Conservation (phyloP, 2,888 invertebrate genomes). For the Acanthosepion esculentum region DNA sequence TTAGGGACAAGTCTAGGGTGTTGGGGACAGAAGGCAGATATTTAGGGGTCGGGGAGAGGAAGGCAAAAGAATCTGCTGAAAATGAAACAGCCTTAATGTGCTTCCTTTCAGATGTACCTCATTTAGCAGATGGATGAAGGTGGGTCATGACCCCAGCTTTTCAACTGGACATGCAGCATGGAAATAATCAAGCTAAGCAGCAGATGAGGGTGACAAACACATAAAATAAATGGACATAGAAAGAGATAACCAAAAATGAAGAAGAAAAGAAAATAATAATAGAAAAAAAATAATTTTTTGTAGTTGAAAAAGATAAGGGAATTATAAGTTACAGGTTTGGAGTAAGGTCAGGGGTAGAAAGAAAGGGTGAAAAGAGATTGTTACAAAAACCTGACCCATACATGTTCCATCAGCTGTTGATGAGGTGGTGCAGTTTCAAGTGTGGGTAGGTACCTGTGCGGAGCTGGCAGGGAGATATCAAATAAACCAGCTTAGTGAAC, state of each 20-base stretch:
- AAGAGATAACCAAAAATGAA: background rate
- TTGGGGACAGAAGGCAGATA: background rate
- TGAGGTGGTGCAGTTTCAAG: background rate
- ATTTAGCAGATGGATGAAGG: background rate
- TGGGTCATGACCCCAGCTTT: background rate
- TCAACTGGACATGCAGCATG: constrained; percentile 1
- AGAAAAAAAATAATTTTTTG: background rate
- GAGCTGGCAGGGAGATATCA: background rate
- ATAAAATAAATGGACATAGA: background rate
- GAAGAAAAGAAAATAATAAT: background rate
- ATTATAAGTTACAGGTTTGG: background rate
- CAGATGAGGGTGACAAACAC: background rate
- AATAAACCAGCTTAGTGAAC: background rate
- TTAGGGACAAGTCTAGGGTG: background rate
- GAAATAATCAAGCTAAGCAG: background rate
- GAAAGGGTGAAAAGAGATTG: background rate
- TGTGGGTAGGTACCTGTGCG: background rate
- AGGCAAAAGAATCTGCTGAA: background rate
- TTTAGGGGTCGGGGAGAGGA: background rate
- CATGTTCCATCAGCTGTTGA: background rate
- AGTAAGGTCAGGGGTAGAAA: background rate
- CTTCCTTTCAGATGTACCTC: background rate
- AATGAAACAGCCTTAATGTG: background rate
- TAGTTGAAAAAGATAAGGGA: background rate
- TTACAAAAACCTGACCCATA: background rate